Evolutionary conservation across 1,140 invertebrate genomes (phyloP), one percentile per base, ranked within the genome.

Genomic region (Homalodisca vitripennis): DNA sequence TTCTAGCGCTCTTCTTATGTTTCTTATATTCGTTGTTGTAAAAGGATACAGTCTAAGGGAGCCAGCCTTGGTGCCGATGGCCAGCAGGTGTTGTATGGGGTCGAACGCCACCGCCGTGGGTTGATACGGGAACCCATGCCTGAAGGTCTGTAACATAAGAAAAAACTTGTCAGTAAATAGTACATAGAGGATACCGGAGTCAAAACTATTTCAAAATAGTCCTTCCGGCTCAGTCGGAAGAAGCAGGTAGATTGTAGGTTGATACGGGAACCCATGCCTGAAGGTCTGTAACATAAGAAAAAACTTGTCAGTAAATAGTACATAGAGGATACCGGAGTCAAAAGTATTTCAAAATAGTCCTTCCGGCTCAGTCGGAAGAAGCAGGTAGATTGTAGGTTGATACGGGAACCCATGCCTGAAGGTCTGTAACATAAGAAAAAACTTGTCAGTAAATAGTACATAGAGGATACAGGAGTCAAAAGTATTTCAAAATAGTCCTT

Each of bases 391-490:
- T n/a, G 95, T 97, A 48, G 98, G 97, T 75, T 98, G 93, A 82
- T 95, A 94, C 71, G 98, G 98, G 85, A 99, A 99, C 74, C 98
- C 98, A 90, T 99, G 97, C 47, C 95, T 89, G 78, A 97, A 95
- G 75, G 95, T 98, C 95, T 98, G 90, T 22, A 90, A 91, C 76
- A 82, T 74, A 82, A 80, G 74, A 77, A 77, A 80, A 78, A 72
- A 6, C 6, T 17, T 17, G 34, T 41, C 34, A 41, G 17, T 41
- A 41, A 6, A 41, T n/a, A 41, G 34, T 41, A 41, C 6, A 41
- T 41, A 41, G 17, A 41, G 34, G 6, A 41, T 41, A 41, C 34
- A n/a, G n/a, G n/a, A n/a, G n/a, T n/a, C n/a, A n/a, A n/a, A n/a
- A n/a, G n/a, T n/a, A n/a, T n/a, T n/a, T n/a, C n/a, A n/a, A n/a